phyloP scores from a whole-genome alignment of 2,113 vertebrate genomes.

The Eidolon helvum region DNA sequence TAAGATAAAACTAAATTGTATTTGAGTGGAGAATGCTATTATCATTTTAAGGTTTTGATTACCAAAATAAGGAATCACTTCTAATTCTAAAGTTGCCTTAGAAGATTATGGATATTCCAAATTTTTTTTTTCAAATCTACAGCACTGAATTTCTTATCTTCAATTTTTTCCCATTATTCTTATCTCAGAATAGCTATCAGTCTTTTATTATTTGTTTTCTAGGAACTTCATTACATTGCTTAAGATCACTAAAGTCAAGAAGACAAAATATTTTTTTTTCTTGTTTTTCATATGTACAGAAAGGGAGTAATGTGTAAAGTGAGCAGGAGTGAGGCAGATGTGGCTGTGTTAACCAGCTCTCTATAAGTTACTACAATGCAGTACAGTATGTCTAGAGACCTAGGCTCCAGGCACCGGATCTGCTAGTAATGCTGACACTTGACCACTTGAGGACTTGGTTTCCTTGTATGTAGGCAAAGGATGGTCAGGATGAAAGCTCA shows the following conservation, averaged over 20 bases:
- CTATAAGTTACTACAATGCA: fast-evolving
- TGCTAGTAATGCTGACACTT: background rate
- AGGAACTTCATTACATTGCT: background rate
- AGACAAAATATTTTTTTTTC: background rate
- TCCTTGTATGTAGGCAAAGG: background rate
- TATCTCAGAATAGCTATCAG: background rate
- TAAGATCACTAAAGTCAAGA: background rate
- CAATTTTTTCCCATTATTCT: background rate
- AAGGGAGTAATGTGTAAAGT: background rate
- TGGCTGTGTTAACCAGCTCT: background rate
- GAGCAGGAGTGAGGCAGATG: background rate
- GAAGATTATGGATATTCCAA: background rate
- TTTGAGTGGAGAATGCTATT: constrained; percentile 62
- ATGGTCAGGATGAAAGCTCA: background rate
- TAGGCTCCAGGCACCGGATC: too few relatives aligned
- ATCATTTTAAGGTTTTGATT: constrained; percentile 55
- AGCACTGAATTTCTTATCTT: background rate
- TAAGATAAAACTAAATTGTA: constrained; percentile 55
- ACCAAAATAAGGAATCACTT: constrained; percentile 48
- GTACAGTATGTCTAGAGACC: background rate
- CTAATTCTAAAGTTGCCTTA: constrained; percentile 23
- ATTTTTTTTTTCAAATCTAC: background rate
- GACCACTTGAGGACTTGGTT: background rate
- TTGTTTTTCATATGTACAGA: background rate
- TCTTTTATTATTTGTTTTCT: background rate